Percentiles rank a stretch among this genome's conserved stretches.
These are phyloP conservation scores for Norana najaformis DNA, from an alignment of 2,888 invertebrate genomes.

Conservation along the genomic window DNA sequence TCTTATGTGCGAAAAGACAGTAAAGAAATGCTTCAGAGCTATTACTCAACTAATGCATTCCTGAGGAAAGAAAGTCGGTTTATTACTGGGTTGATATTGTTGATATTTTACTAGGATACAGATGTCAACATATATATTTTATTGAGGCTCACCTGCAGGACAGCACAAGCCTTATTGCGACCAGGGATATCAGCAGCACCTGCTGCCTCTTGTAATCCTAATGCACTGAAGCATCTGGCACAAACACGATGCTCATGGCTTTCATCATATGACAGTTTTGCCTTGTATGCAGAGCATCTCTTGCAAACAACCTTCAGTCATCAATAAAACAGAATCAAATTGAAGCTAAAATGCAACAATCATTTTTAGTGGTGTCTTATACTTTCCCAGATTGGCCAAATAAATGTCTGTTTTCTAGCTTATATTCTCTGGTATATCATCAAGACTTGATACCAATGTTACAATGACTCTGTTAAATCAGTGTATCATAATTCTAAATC, in stretches of 20 bases:
- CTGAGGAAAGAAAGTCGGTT: no score
- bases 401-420: not conserved
- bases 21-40: no score
- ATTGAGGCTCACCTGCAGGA: slow-evolving; percentile 22
- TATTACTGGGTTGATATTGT: no score
- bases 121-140: not conserved
- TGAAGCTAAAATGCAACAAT: not conserved
- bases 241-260: slow-evolving; percentile 67
- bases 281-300: slow-evolving; percentile 64
- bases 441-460: not conserved
- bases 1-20: no score
- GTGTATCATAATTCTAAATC: not conserved
- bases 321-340: not conserved
- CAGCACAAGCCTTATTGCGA: slow-evolving; percentile 24
- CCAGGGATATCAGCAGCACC: not conserved
- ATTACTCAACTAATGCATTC: no score
- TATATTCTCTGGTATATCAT: not conserved
- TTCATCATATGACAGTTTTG: slow-evolving; percentile 64
- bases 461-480: not conserved
- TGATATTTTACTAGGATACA: not conserved
- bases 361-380: not conserved
- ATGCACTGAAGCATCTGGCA: slow-evolving; percentile 64
- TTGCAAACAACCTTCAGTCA: slow-evolving; percentile 63
- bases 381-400: not conserved
- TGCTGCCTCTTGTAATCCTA: not conserved